Evolutionary conservation across 2,888 invertebrate genomes (phyloP).

Genomic region (Agrochola lota): DNA sequence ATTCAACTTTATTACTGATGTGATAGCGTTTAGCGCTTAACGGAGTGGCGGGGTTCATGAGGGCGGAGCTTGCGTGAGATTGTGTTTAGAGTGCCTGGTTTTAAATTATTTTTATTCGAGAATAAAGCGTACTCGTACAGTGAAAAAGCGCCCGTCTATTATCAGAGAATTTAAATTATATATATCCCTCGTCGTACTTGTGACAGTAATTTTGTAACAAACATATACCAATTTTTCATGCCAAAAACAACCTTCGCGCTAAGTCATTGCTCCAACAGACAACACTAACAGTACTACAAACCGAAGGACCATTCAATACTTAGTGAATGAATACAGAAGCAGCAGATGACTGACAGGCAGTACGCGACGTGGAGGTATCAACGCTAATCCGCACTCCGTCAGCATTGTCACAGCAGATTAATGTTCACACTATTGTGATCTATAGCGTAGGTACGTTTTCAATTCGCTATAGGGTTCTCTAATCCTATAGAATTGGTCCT

Average conservation of each 20-base stretch:
- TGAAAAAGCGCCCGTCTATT: too few species aligned
- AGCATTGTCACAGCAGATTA: constrained; percentile 44
- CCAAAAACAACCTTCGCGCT: background rate
- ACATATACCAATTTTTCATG: background rate
- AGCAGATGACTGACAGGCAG: constrained; percentile 22
- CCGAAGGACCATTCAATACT: constrained; percentile 15
- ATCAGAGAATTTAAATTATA: too few species aligned
- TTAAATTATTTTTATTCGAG: too few species aligned
- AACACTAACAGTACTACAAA: background rate
- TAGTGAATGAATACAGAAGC: constrained; percentile 21
- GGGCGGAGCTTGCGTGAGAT: too few species aligned
- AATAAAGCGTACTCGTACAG: too few species aligned
- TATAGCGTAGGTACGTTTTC: constrained; percentile 19
- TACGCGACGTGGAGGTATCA: constrained; percentile 16
- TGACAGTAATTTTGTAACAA: too few species aligned
- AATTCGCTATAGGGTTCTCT: constrained; percentile 4
- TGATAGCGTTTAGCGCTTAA: too few species aligned
- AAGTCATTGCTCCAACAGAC: background rate
- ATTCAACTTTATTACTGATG: too few species aligned
- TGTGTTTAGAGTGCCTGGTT: too few species aligned
- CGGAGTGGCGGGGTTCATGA: too few species aligned
- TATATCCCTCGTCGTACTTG: too few species aligned
- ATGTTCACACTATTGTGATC: constrained; percentile 39
- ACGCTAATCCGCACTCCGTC: constrained; percentile 40
- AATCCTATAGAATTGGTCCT: background rate